A percentile compares a stretch with the other conserved stretches of the same genome.
Conservation (phyloP, 2,113 vertebrate genomes). For the Uropsilus gracilis region DNA sequence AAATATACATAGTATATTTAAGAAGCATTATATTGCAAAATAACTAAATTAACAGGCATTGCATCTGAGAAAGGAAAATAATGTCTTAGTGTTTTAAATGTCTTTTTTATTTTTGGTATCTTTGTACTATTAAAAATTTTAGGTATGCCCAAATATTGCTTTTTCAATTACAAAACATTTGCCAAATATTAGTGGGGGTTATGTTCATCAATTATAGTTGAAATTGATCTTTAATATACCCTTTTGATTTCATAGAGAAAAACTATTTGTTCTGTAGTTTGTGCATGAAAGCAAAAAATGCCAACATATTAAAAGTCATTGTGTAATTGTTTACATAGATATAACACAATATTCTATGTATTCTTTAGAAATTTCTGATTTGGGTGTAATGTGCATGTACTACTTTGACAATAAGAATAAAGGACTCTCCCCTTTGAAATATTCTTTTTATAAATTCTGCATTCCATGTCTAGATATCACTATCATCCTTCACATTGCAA, state of each 20-base stretch:
- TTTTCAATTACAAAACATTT: conserved; percentile 1
- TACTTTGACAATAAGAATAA: background rate
- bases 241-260: background rate
- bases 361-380: background rate
- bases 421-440: background rate
- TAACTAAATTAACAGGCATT: background rate
- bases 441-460: background rate
- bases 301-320: conserved; percentile 9
- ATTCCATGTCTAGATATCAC: background rate
- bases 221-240: conserved; percentile 18
- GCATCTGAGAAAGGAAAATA: background rate
- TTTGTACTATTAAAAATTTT: conserved; percentile 3
- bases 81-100: background rate
- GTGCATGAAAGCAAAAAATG: background rate
- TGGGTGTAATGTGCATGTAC: background rate
- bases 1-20: background rate
- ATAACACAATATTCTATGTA: background rate
- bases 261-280: background rate
- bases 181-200: background rate
- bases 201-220: background rate
- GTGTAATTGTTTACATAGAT: background rate
- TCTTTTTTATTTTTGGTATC: background rate
- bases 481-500: background rate
- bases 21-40: background rate
- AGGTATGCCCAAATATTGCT: background rate